Evolutionary conservation across 2,113 vertebrate genomes (phyloP).

Genomic region (Motacilla alba): DNA sequence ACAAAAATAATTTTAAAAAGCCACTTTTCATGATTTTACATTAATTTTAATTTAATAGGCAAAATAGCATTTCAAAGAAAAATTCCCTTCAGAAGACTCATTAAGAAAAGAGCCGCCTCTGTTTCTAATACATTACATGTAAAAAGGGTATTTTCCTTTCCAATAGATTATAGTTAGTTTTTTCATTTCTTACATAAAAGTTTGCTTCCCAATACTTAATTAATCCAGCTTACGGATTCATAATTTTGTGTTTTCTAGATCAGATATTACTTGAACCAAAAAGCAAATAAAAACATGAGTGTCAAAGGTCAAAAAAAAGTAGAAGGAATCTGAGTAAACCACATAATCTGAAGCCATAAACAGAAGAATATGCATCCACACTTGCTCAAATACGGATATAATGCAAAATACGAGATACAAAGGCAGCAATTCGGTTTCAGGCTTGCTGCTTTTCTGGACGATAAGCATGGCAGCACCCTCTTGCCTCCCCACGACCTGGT

Average conservation of each 20-base stretch:
- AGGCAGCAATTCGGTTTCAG: neutral
- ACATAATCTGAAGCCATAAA: neutral
- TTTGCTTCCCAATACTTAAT: neutral
- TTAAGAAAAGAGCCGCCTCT: neutral
- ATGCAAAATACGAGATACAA: too few relatives aligned
- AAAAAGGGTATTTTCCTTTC: neutral
- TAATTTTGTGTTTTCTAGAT: neutral
- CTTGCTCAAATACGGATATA: too few relatives aligned
- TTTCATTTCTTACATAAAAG: neutral
- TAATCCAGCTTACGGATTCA: neutral
- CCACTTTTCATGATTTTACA: neutral
- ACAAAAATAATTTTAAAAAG: neutral
- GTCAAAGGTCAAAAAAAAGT: neutral
- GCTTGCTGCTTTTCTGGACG: neutral
- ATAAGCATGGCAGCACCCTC: neutral
- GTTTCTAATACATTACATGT: neutral
- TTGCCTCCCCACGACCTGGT: neutral
- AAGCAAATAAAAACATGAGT: neutral
- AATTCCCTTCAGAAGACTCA: neutral
- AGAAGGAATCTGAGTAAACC: neutral
- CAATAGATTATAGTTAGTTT: neutral
- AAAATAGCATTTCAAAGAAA: neutral
- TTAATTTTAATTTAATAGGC: neutral
- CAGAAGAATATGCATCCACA: fast-evolving
- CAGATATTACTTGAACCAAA: neutral